Conservation (phyloP, 2,113 vertebrate species). For the Protobothrops mucrosquamatus region DNA sequence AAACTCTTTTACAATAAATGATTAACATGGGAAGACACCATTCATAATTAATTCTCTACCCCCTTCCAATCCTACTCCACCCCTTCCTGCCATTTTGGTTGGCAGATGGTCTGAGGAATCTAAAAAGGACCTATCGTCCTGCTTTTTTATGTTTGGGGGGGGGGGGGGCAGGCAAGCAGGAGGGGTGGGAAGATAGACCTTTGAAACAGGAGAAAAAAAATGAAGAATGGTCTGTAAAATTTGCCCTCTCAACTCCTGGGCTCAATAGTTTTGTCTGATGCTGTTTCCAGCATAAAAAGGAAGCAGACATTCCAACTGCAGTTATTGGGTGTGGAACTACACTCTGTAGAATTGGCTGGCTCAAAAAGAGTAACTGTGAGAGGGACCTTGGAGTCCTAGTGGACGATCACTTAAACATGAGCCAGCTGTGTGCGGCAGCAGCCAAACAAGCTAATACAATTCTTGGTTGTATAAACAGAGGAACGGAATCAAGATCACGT, state of each 20-base stretch:
- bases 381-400: too few species aligned
- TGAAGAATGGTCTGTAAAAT: not conserved
- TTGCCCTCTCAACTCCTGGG: slow-evolving; percentile 7
- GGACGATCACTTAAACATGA: too few species aligned
- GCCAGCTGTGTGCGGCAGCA: too few species aligned
- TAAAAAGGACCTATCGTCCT: slow-evolving; percentile 63
- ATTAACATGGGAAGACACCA: slow-evolving; percentile 78
- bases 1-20: slow-evolving; percentile 85
- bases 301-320: slow-evolving; percentile 6
- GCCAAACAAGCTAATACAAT: too few species aligned
- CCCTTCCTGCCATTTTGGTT: slow-evolving; percentile 59
- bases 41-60: slow-evolving; percentile 74
- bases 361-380: too few species aligned
- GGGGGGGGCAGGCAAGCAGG: slow-evolving; percentile 20
- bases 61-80: not conserved
- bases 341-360: not conserved
- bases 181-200: slow-evolving; percentile 34
- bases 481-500: too few species aligned
- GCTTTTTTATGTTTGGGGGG: slow-evolving; percentile 60
- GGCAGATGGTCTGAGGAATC: slow-evolving; percentile 74
- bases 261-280: not conserved
- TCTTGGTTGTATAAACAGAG: too few species aligned
- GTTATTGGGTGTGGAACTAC: not conserved
- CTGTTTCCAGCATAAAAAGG: slow-evolving; percentile 12
- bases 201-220: slow-evolving; percentile 35